Base-by-base conservation (phyloP, 2,888 invertebrate genomes). In the Timema cristinae region DNA sequence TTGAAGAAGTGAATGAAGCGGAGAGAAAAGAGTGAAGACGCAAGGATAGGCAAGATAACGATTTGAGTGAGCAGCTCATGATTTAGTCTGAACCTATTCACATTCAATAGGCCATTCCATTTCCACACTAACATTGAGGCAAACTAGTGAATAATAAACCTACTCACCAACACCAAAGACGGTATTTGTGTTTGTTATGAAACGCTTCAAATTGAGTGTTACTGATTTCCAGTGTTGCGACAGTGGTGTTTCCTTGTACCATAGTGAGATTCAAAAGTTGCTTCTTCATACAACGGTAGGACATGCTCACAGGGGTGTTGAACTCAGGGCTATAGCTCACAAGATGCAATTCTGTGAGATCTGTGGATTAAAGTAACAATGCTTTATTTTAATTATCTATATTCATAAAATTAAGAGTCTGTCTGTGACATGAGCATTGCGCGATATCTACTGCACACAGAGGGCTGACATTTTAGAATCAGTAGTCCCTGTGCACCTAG, bases 161-260 rank as follows among this genome's bases (percentile, higher is more conserved):
- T 51, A 70, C 84, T 87, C 83, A 87, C 92, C 90, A 74, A 86
- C 82, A 72, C 88, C 88, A 82, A 92, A 93, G 1, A 81, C 80
- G 0, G 78, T 81, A n/a, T 83, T 83, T 49, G 85, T 83, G n/a
- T 0, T 82, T 79, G 13, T 81, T 81, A 75, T 86, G 85, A 86
- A 91, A 94, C 6, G 93, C 93, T 82, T 94, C 89, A 78, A 91
- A 85, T 79, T 92, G 92, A 66, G 93, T 83, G 73, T 87, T 83
- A 47, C 86, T 85, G 11, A 93, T 79, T 32, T 84, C 85, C 49
- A 92, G 79, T 7, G 80, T 81, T 9, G 86, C 89, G n/a, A 78
- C 75, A 2, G 79, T 79, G 13, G 79, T 76, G 70, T 78, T 80
- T 0, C 72, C 70, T 10, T 78, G 81, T 9, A 77, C 79, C 77